phyloP scores from a whole-genome alignment of 1,140 invertebrate genomes.

The Copidosoma floridanum region DNA sequence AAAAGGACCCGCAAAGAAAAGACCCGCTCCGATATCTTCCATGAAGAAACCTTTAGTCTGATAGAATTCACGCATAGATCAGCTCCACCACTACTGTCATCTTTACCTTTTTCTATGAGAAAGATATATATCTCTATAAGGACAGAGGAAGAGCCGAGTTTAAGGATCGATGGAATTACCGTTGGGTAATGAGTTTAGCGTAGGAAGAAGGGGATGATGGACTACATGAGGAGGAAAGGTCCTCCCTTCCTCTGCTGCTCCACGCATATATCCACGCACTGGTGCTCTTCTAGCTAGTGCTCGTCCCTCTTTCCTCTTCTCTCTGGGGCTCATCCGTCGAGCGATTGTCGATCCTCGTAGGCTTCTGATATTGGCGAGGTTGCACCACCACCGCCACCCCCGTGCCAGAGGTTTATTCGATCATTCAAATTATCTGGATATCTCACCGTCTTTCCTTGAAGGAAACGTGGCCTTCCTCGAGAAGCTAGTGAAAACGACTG shows the following conservation, averaged over 20 bases:
- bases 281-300: conserved; percentile 2
- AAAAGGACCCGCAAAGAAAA: conserved; percentile 15
- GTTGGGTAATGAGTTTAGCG: conserved; percentile 48
- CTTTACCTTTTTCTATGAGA: too few species aligned
- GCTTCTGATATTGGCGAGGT: background rate
- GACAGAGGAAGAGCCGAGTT: conserved; percentile 26
- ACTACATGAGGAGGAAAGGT: conserved; percentile 21
- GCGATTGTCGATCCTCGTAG: conserved; percentile 20
- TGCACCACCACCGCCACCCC: background rate
- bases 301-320: conserved; percentile 21
- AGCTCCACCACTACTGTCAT: too few species aligned
- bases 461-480: too few species aligned
- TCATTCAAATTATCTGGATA: conserved; percentile 39
- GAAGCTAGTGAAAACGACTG: too few species aligned
- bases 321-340: conserved; percentile 7
- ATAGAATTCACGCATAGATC: too few species aligned
- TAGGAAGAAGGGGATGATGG: conserved; percentile 42
- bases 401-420: conserved; percentile 33
- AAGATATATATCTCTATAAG: too few species aligned
- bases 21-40: background rate
- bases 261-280: too few species aligned
- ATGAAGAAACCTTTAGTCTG: background rate
- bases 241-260: conserved; percentile 18
- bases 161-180: conserved; percentile 51
- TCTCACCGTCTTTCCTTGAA: conserved; percentile 21